Percentiles rank a stretch among this genome's conserved stretches.
Evolutionary conservation across 2,888 invertebrate genomes (phyloP).

Genomic region (Autographa pulchrina): DNA sequence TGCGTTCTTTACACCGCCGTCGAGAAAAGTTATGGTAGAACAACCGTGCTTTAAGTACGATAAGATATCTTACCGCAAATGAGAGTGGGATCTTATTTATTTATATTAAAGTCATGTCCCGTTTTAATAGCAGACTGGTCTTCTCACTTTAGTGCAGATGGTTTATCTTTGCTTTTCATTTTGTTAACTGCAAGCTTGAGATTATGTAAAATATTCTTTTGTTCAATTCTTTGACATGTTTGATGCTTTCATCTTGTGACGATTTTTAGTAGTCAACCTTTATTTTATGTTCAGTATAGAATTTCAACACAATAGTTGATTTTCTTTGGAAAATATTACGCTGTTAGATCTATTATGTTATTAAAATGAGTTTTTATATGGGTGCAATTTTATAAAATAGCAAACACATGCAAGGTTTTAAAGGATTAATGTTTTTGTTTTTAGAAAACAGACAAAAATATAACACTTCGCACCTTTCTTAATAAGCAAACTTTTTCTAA

Average conservation of each 20-base stretch:
- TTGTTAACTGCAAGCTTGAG: not conserved
- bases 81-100: slow-evolving; percentile 37
- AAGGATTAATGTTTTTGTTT: too few relatives aligned
- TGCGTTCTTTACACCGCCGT: slow-evolving; percentile 66
- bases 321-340: not conserved
- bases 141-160: not conserved
- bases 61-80: slow-evolving; percentile 45
- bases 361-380: too few relatives aligned
- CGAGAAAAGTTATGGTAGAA: slow-evolving; percentile 50
- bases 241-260: not conserved
- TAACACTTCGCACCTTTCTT: too few relatives aligned
- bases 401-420: too few relatives aligned
- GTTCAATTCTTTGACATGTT: slow-evolving; percentile 1
- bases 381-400: too few relatives aligned
- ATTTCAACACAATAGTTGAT: not conserved
- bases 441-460: too few relatives aligned
- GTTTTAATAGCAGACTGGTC: not conserved
- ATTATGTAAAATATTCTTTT: slow-evolving; percentile 1
- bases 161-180: not conserved
- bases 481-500: too few relatives aligned
- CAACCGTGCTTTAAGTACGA: slow-evolving; percentile 44
- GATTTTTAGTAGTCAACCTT: not conserved
- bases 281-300: not conserved
- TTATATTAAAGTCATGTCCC: slow-evolving; percentile 6
- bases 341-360: too few relatives aligned